Percentiles rank a stretch among this genome's conserved stretches.
Conservation (phyloP, 2,797 vertebrate species). For the Argyrosomus regius region DNA sequence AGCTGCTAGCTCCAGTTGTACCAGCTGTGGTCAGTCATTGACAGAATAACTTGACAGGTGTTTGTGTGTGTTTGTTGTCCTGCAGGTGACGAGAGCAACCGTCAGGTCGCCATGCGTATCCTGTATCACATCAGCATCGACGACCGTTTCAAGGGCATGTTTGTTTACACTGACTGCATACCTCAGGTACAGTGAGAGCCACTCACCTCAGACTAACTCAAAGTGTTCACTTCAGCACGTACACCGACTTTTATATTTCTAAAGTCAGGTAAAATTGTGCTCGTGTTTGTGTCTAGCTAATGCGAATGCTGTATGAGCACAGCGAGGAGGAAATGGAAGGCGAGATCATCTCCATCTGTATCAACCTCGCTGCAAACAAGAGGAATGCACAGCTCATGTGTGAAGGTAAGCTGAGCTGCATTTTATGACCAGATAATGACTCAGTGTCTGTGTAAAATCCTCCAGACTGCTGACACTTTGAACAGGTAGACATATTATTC, state of each 20-base stretch:
- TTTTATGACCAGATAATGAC: background rate
- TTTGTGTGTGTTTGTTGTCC: slow-evolving; percentile 35
- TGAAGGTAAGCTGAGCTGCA: slow-evolving; percentile 86
- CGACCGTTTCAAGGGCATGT: slow-evolving; percentile 95
- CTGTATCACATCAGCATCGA: slow-evolving; percentile 97
- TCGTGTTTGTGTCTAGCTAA: slow-evolving; percentile 83
- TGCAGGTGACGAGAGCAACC: slow-evolving; percentile 92
- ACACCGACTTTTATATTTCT: background rate
- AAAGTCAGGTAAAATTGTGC: background rate
- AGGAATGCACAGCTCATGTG: slow-evolving; percentile 95
- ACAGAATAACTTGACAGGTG: background rate
- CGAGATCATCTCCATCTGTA: slow-evolving; percentile 95
- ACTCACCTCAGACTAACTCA: background rate
- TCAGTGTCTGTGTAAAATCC: background rate
- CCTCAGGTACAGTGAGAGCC: slow-evolving; percentile 88
- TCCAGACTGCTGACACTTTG: background rate
- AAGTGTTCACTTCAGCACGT: background rate
- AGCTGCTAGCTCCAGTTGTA: too few relatives aligned
- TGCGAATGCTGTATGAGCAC: slow-evolving; percentile 96
- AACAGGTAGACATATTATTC: background rate
- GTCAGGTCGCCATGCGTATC: slow-evolving; percentile 92
- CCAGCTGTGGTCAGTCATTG: background rate
- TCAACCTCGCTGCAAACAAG: slow-evolving; percentile 97
- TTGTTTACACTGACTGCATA: slow-evolving; percentile 95
- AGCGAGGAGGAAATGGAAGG: slow-evolving; percentile 91